Base-by-base conservation (phyloP, 2,113 vertebrate species). In the Megaceryle torquata region DNA sequence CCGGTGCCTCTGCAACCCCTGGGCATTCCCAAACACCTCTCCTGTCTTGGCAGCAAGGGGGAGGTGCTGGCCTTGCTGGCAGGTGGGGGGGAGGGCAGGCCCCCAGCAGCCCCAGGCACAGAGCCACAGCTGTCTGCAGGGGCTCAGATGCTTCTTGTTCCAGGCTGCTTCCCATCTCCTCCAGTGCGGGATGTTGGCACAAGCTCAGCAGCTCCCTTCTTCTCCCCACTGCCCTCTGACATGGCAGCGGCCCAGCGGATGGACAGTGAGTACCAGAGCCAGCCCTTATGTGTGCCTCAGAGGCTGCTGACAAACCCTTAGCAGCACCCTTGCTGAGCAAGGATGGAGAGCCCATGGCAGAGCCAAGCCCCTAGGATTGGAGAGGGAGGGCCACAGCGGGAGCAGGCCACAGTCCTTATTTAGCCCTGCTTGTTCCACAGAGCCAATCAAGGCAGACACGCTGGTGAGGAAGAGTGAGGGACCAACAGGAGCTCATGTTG, bases 171-270 rank as follows among this genome's bases (percentile, higher is more conserved):
- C 46, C 96, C 95, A 13, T 99, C 98, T 85, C 98, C 98, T 31
- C 99, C 99, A 0, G 98, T 99, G 57, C 97, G 98, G 74, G 99
- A 99, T 74, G 95, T 98, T 16, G 98, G 98, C 86, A 96, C 98
- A 65, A 93, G 95, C 61, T 91, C 95, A 37, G 92, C 92, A 46
- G 86, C 65, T 57, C 51, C 92, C 26, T 31, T 70, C n/a, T 95
- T 94, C 81, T 86, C 97, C 20, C 41, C 59, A 8, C 54, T 86
- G 97, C 89, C 94, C 25, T 81, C 50, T 57, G 93, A 86, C 88
- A 48, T 18, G 2, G 92, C 59, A 0, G 15, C 25, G 19, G 25
- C 78, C 71, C 78, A 0, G 9, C 35, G 3, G 72, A 81, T 17
- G 28, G 69, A 94, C 0, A 97, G 97, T 98, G 96, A 72, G 85